Evolutionary conservation across 2,888 invertebrate species (phyloP), one percentile per base, ranked within the genome.

Genomic region (Meteorus colon): DNA sequence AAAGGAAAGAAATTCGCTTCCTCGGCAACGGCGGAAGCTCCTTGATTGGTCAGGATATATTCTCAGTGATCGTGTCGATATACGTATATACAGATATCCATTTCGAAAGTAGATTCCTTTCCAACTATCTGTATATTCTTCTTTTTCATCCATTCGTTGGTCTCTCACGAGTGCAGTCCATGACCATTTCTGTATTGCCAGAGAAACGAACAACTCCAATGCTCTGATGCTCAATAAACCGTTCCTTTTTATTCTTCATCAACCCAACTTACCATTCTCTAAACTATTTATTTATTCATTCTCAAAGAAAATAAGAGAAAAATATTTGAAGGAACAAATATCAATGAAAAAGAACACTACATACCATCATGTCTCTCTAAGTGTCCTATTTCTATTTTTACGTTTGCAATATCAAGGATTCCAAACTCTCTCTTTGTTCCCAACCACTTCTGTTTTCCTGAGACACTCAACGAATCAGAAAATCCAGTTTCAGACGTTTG

Each of bases 11-110:
- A 60, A 70, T 70, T 70, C 45, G 70, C 59, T 70, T 70, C 48
- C 45, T 67, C 67, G 70, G 59, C 70, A 70, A 70, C 70, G 45
- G 19, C 60, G 70, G 59, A 70, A 70, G 60, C 59, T 37, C 55
- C 60, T 60, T 70, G 70, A 70, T 70, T 70, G 70, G 70, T 27
- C 48, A 41, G 45, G 67, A 70, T 70, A 70, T 70, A 62, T 70
- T 70, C 41, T n/a, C 70, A 60, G 37, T 70, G 70, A 70, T 70
- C 60, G 70, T 60, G 59, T 70, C 70, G 70, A 70, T 70, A 70
- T 59, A 34, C 24, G 14, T 27, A 60, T 19, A 37, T 37, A 19
- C 19, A 29, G 10, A 62, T 29, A 55, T 8, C 55, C 19, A 55
- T 55, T 19, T 4, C 55, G 8, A 55, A 19, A 55, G 19, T 62